Conservation (phyloP, 2,888 invertebrate genomes). For the Drosophila kokeensis region DNA sequence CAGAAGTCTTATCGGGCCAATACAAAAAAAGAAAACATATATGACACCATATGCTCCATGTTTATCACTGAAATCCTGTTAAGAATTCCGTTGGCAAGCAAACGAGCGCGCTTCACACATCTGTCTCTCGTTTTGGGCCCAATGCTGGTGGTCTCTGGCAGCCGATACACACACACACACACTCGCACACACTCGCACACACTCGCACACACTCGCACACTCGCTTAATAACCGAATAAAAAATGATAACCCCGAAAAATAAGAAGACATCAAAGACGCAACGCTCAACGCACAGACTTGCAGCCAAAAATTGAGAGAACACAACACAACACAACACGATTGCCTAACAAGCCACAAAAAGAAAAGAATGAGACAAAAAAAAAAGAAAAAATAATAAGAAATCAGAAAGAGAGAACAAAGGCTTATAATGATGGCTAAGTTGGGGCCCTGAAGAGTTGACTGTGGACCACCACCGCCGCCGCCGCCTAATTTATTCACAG, state of each 20-base stretch:
- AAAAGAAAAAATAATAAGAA: conserved; percentile 9
- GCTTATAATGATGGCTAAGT: conserved; percentile 68
- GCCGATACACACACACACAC: background rate
- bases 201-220: conserved; percentile 12
- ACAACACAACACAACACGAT: conserved; percentile 41
- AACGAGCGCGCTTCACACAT: conserved; percentile 73
- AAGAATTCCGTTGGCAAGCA: conserved; percentile 34
- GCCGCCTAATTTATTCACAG: conserved; percentile 82
- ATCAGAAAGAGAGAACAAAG: conserved; percentile 47
- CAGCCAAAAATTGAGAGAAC: conserved; percentile 52
- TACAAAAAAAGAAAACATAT: conserved; percentile 4
- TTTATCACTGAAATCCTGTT: conserved; percentile 61
- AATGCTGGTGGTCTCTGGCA: conserved; percentile 52
- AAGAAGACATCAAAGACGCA: conserved; percentile 78
- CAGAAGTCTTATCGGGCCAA: conserved; percentile 5
- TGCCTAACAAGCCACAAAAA: conserved; percentile 69
- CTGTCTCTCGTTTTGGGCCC: conserved; percentile 53
- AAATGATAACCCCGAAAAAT: conserved; percentile 78
- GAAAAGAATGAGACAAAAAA: conserved; percentile 38
- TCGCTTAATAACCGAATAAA: conserved; percentile 79
- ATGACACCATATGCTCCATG: conserved; percentile 63
- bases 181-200: background rate
- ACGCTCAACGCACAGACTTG: conserved; percentile 49
- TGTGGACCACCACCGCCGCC: conserved; percentile 66
- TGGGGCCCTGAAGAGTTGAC: conserved; percentile 23